These are phyloP conservation scores for Musca domestica DNA, from an alignment of 1,140 invertebrate genomes.

Conservation along the genomic window DNA sequence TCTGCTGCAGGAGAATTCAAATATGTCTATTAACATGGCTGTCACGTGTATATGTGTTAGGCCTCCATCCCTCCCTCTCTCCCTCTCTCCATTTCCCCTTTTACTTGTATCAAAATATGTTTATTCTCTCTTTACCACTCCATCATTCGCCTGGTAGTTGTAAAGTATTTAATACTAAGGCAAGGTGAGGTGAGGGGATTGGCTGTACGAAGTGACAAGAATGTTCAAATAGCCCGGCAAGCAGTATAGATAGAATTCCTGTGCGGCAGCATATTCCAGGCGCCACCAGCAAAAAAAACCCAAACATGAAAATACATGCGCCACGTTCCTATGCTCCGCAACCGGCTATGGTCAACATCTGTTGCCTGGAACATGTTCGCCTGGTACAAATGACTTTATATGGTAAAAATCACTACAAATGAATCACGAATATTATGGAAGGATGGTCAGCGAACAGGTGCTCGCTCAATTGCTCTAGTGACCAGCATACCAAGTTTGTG, in stretches of 20 bases:
- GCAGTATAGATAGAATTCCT: neutral
- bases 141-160: no score
- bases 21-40: no score
- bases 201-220: no score
- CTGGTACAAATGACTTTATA: conserved; percentile 28
- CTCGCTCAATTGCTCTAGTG: neutral
- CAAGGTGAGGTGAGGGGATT: no score
- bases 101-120: no score
- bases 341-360: conserved; percentile 5
- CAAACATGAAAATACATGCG: neutral
- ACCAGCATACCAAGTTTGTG: neutral
- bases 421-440: neutral
- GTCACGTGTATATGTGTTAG: no score
- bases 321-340: neutral
- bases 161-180: no score
- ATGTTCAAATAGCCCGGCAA: no score
- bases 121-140: no score
- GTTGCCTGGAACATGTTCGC: conserved; percentile 24
- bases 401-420: conserved; percentile 26
- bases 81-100: no score
- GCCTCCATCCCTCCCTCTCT: no score
- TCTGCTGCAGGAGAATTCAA: no score
- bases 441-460: conserved; percentile 13
- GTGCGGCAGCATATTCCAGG: conserved; percentile 5
- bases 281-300: conserved; percentile 15